Base-by-base conservation (phyloP, 2,888 invertebrate species). In the Alsophila aescularia region DNA sequence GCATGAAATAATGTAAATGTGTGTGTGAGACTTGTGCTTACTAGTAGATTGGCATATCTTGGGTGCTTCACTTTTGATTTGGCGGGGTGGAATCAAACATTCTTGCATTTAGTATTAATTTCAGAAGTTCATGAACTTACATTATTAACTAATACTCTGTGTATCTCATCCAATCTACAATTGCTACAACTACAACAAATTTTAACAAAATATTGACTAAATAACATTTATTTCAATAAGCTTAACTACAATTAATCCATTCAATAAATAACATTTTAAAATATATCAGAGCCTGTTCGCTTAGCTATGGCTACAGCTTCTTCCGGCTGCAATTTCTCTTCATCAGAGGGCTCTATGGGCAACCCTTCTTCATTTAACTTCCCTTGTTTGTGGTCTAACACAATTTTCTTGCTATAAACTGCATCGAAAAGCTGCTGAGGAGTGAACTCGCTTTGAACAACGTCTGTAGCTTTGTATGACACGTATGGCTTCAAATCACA, bases 401-500 rank as follows among this genome's bases (percentile, higher is more conserved):
- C 92, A 37, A 98, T 96, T 83, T 98, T 97, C 49, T 93, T 81
- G 0, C 94, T 94, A 77, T 98, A 98, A 0, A 97, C 92, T 0
- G 95, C 94, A 74, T 96, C 93, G 75, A 97, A 97, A 39, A 98
- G 89, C 84, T 96, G 95, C 76, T 96, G 81, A 0, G 98, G 92
- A 0, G 97, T 98, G 70, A 98, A 97, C 83, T 96, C 95, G 0
- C 94, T 93, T 77, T 98, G 97, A 9, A 92, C 83, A 0, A 98
- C 94, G 52, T 96, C 95, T 2, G 94, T 93, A 0, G 94, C 93
- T 81, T 94, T 94, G 81, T 99, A 99, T 0, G 98, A 97, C 0
- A 99, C 99, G 73, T 99, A 99, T 0, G 99, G 98, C 82, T 97
- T 98, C 14, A 99, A 86, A 86, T 95, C 89, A 75, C 96, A 99